Evolutionary conservation across 2,797 vertebrate species (phyloP), one percentile per base, ranked within the genome.

Genomic region (Muscicapa comitata): DNA sequence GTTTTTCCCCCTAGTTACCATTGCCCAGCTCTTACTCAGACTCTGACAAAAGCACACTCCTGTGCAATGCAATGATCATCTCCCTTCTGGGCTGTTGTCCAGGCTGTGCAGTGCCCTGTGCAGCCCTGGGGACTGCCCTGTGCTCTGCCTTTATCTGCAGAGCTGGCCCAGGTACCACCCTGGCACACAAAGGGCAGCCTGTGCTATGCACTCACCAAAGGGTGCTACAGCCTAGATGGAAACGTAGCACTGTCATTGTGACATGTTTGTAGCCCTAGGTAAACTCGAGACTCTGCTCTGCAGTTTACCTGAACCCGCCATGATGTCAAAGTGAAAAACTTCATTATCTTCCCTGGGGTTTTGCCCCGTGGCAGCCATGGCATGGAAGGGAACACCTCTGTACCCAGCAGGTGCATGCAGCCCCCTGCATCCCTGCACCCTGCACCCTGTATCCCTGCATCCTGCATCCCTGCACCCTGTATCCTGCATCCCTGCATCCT

Each of bases 141-240:
- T 37, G 37, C 37, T 37, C 37, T 37, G 37, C 37, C 37, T 10
- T n/a, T n/a, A n/a, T n/a, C 48, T 17, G 50, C 50, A 29, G 28
- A 53, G 28, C 50, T 18, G 19, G 13, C 38, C 59, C 59, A 21
- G 59, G 38, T 21, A 11, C 37, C 37, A 31, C 17, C 29, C 11
- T 20, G 29, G 19, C 43, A 31, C 51, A 53, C 29, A 31, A 20
- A 31, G 12, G 14, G 26, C 65, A 12, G 26, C 4, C 53, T 21
- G 47, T 7, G 38, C 47, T 17, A 0, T 7, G 47, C 35, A 4
- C 37, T 4, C 84, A 1, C 45, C 19, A 29, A 50, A 1, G 0
- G 7, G 66, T 5, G 58, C 19, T 37, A 55, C 38, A 85, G 48
- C 2, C 80, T 84, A 66, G 37, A 11, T 29, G 58, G 59, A 61